Conservation (phyloP, 2,113 vertebrate genomes). For the Dromiciops gliroides region DNA sequence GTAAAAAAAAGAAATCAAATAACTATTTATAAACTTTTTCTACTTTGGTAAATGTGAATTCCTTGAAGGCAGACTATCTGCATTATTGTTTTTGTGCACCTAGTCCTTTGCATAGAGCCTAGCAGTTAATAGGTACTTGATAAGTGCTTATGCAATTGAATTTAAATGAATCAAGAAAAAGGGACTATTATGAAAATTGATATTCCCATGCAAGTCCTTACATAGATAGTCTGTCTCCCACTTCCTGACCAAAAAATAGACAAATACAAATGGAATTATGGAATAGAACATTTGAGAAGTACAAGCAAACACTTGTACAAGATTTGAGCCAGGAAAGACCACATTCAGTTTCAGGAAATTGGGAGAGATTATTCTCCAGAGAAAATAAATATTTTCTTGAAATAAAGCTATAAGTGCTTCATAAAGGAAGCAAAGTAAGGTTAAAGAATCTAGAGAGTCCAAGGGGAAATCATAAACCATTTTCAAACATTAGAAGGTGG, state of each 20-base stretch:
- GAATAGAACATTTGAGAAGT: background rate
- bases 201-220: background rate
- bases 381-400: background rate
- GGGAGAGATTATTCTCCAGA: background rate
- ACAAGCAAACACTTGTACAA: background rate
- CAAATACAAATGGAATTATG: background rate
- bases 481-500: background rate
- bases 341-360: background rate
- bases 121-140: background rate
- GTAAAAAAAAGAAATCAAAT: background rate
- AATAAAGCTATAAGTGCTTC: background rate
- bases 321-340: background rate
- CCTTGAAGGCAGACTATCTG: background rate
- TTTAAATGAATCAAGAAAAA: background rate
- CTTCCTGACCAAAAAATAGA: background rate
- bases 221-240: background rate
- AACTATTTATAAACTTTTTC: background rate
- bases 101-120: background rate
- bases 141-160: background rate
- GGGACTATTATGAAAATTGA: background rate
- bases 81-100: background rate
- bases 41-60: background rate
- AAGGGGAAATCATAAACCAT: background rate
- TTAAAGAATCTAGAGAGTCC: background rate
- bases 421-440: background rate